Evolutionary conservation across 2,797 vertebrate species (phyloP), one percentile per base, ranked within the genome.

Genomic region (Gastrophryne carolinensis): DNA sequence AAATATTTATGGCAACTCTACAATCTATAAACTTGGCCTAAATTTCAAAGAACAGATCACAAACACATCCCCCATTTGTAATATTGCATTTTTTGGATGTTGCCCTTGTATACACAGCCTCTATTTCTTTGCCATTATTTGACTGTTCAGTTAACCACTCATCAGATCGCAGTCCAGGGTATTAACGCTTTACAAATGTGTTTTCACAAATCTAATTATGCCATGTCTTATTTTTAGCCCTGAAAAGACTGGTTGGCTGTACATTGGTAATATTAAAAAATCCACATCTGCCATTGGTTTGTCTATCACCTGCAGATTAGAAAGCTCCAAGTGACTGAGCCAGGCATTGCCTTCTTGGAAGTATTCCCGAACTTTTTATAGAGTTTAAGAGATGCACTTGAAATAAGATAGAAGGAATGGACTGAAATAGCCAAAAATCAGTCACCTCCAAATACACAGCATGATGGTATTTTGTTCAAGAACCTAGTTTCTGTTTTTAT

Each of bases 41-140:
- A 21, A 84, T 82, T 88, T 82, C 89, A 90, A 87, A 84, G 81
- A 82, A 84, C 3, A 76, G 50, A 83, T 70, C 75, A 85, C 71
- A 79, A 83, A 86, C 72, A 81, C 86, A 87, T 82, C 26, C 78
- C n/a, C 69, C 79, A 56, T 53, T 79, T 83, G 77, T 80, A 82
- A 82, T 83, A 52, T 50, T 71, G 64, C 6, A 61, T 63, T 64
- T 77, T 80, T 83, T 78, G 72, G 82, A 86, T 82, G 54, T 78
- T 82, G 60, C 72, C 13, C 80, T 47, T 85, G 80, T 82, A 83
- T 84, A 84, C 39, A 83, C 49, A 84, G 70, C 56, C 75, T 67
- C 70, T 41, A 56, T 80, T 80, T 79, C 53, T 69, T 75, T 80
- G 24, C 1, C 72, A 52, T 13, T 50, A 15, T 52, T 67, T 70